These are phyloP conservation scores for Propithecus deckenii DNA, from an alignment of 2,797 vertebrate genomes.

Conservation along the genomic window DNA sequence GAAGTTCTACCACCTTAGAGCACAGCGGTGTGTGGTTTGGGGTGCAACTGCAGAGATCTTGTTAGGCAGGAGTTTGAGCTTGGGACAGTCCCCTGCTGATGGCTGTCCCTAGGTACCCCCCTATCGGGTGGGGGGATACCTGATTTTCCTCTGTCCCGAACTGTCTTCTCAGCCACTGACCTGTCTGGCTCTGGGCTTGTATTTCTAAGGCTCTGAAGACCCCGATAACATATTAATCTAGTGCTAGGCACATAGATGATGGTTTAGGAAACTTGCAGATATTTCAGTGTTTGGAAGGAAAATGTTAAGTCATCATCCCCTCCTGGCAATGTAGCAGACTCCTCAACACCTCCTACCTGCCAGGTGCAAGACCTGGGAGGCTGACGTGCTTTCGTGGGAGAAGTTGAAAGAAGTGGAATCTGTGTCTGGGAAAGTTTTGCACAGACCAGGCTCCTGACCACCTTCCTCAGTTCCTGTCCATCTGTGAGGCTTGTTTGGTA, in stretches of 20 bases:
- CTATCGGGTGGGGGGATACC: fast-evolving
- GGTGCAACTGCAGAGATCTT: fast-evolving
- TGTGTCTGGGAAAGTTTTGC: background rate
- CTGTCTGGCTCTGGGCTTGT: background rate
- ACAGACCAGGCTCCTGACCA: background rate
- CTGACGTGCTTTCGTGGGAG: fast-evolving
- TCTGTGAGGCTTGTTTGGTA: background rate
- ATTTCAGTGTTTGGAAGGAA: background rate
- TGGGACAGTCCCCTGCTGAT: background rate
- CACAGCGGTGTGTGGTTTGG: background rate
- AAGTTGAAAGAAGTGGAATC: background rate
- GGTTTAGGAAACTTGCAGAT: background rate
- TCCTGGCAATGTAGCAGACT: background rate
- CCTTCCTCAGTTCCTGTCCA: background rate
- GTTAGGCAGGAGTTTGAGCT: background rate
- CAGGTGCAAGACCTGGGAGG: fast-evolving
- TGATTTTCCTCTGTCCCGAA: background rate
- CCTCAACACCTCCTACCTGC: background rate
- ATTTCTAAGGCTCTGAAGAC: background rate
- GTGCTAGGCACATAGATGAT: background rate
- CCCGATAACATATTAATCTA: background rate
- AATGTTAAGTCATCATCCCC: background rate
- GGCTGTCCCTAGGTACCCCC: no score
- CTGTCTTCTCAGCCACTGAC: background rate
- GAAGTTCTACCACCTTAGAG: background rate